Percentiles rank a stretch among this genome's conserved stretches.
phyloP scores from a whole-genome alignment of 2,888 invertebrate genomes.

The Andrena fulva region DNA sequence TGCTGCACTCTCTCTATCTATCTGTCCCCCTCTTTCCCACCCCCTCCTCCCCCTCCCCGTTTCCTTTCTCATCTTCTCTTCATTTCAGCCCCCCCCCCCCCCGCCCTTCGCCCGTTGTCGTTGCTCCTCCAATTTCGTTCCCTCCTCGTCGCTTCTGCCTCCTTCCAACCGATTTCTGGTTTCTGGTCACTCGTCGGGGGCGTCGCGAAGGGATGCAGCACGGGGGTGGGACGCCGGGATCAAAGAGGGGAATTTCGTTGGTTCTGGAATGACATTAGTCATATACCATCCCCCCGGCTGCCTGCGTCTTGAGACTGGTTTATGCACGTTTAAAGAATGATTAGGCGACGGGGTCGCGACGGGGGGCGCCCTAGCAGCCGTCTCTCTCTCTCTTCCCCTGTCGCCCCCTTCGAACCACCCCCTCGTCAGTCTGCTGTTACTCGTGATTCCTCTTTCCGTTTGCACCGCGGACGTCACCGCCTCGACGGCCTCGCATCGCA shows the following conservation, averaged over 20 bases:
- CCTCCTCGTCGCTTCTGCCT: slow-evolving; percentile 56
- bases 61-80: slow-evolving; percentile 3
- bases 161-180: slow-evolving; percentile 70
- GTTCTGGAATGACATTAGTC: slow-evolving; percentile 82
- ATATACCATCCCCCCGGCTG: slow-evolving; percentile 73
- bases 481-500: slow-evolving; percentile 17
- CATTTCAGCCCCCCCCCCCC: slow-evolving; percentile 43
- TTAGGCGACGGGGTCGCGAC: slow-evolving; percentile 83
- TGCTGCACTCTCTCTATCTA: slow-evolving; percentile 59
- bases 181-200: slow-evolving; percentile 54
- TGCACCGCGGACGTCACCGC: slow-evolving; percentile 27
- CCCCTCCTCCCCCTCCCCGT: slow-evolving; percentile 17
- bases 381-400: slow-evolving; percentile 48
- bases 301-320: slow-evolving; percentile 79
- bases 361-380: slow-evolving; percentile 78
- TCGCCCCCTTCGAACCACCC: slow-evolving; percentile 25
- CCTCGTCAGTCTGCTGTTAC: slow-evolving; percentile 50
- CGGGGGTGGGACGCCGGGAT: slow-evolving; percentile 58
- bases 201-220: slow-evolving; percentile 61
- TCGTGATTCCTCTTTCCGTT: slow-evolving; percentile 54
- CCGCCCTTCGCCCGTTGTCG: background rate
- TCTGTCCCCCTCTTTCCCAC: slow-evolving; percentile 30
- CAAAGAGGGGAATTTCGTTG: slow-evolving; percentile 67
- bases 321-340: slow-evolving; percentile 85
- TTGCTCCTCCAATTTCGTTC: slow-evolving; percentile 33